These are phyloP conservation scores for Lanistes nyassanus DNA, from an alignment of 1,140 invertebrate genomes.

Conservation along the genomic window DNA sequence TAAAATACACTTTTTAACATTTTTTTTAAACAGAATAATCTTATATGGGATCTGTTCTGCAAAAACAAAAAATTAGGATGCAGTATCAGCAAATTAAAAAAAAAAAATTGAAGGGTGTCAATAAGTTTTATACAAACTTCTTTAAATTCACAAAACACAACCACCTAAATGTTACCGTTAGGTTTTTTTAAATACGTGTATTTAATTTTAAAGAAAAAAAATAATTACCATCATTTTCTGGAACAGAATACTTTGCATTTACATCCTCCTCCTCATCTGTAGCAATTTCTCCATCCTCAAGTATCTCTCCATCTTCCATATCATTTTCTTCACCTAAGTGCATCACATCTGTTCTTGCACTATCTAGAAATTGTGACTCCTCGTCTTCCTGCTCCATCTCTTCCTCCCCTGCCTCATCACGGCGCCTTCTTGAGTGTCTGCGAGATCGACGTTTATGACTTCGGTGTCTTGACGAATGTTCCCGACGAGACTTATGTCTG, in stretches of 20 bases:
- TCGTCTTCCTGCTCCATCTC: background rate
- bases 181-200: background rate
- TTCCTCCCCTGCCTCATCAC: background rate
- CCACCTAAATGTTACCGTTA: background rate
- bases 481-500: conserved; percentile 9
- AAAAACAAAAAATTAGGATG: too few relatives aligned
- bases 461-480: conserved; percentile 2
- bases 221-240: conserved; percentile 32
- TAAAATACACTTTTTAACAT: too few relatives aligned
- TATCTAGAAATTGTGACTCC: background rate
- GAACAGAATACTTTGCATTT: conserved; percentile 12
- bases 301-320: conserved; percentile 58
- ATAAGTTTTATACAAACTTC: too few relatives aligned
- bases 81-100: background rate
- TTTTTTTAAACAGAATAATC: too few relatives aligned
- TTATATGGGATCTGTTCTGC: too few relatives aligned
- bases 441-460: background rate
- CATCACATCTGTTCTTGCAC: background rate
- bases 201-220: conserved; percentile 12
- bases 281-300: conserved; percentile 57
- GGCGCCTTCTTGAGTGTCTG: conserved; percentile 6
- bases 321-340: conserved; percentile 30
- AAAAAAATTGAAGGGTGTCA: background rate
- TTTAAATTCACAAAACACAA: too few relatives aligned
- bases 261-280: conserved; percentile 45